These are phyloP conservation scores for Bos javanicus DNA, from an alignment of 2,113 vertebrate species.

Conservation along the genomic window DNA sequence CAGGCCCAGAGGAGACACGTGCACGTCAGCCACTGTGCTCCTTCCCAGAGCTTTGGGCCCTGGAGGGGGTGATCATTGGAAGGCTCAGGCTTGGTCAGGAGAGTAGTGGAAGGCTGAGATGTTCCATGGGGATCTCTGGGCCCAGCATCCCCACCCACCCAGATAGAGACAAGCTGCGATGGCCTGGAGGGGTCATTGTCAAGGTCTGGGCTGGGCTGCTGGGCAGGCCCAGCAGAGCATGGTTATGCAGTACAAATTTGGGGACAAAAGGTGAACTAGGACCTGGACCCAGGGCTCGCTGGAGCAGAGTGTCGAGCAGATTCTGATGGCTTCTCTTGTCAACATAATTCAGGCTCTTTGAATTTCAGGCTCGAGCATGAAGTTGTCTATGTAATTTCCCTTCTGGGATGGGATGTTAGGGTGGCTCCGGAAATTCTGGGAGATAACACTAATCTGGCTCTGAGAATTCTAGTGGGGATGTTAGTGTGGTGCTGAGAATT, in stretches of 20 bases:
- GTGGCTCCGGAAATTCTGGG: not conserved
- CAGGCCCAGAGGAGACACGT: too few species aligned
- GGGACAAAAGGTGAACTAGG: not conserved
- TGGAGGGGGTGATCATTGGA: not conserved
- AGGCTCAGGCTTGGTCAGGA: not conserved
- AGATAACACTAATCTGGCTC: not conserved
- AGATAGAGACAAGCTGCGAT: too few species aligned
- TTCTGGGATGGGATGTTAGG: not conserved
- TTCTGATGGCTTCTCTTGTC: not conserved
- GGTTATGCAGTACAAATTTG: fast-evolving
- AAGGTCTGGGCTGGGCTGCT: not conserved
- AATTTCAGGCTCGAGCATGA: not conserved
- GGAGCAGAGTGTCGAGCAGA: fast-evolving
- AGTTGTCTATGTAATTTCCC: not conserved
- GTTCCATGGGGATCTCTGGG: not conserved
- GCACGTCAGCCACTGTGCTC: fast-evolving
- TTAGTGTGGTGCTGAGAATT: not conserved
- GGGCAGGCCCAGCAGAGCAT: not conserved
- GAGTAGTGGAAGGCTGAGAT: not conserved
- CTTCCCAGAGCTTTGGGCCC: not conserved
- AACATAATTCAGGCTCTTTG: not conserved
- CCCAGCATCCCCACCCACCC: not conserved
- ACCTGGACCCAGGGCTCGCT: fast-evolving
- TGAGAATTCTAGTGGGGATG: not conserved
- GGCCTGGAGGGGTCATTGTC: fast-evolving